phyloP scores from a whole-genome alignment of 1,140 invertebrate species.

The Diabrotica undecimpunctata region DNA sequence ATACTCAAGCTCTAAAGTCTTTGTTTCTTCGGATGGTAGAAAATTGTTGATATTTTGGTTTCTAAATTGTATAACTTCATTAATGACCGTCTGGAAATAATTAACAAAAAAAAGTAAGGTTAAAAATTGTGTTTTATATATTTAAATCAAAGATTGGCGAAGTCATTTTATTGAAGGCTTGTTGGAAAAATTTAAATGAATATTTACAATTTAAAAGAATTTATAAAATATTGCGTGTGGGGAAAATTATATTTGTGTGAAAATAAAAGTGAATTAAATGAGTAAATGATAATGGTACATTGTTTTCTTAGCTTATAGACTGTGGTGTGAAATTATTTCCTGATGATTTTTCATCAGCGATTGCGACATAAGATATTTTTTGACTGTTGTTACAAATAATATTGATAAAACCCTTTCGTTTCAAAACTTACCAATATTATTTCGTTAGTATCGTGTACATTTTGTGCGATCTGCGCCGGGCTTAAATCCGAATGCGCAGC shows the following conservation, averaged over 20 bases:
- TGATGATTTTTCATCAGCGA: no score
- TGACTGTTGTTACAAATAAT: neutral
- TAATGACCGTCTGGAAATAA: conserved; percentile 49
- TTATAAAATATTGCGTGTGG: no score
- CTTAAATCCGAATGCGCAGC: conserved; percentile 54
- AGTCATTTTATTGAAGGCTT: no score
- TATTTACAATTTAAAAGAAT: no score
- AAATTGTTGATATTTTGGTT: conserved; percentile 55
- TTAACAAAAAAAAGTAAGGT: conserved; percentile 26
- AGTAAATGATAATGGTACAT: no score
- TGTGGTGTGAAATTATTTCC: no score
- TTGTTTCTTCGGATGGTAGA: conserved; percentile 44
- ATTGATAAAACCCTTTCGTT: neutral
- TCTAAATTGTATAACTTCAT: conserved; percentile 58
- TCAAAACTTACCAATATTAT: conserved; percentile 51
- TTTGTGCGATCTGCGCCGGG: conserved; percentile 52
- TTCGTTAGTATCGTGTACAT: conserved; percentile 55
- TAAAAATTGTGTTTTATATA: neutral
- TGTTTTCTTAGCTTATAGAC: no score
- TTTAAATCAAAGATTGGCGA: no score
- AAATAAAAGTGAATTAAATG: no score
- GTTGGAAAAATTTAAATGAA: no score
- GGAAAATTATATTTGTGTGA: no score
- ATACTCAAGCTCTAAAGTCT: conserved; percentile 51
- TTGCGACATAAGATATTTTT: no score